These are phyloP conservation scores for Thripadectes ignobilis DNA, from an alignment of 2,797 vertebrate genomes.

Conservation along the genomic window DNA sequence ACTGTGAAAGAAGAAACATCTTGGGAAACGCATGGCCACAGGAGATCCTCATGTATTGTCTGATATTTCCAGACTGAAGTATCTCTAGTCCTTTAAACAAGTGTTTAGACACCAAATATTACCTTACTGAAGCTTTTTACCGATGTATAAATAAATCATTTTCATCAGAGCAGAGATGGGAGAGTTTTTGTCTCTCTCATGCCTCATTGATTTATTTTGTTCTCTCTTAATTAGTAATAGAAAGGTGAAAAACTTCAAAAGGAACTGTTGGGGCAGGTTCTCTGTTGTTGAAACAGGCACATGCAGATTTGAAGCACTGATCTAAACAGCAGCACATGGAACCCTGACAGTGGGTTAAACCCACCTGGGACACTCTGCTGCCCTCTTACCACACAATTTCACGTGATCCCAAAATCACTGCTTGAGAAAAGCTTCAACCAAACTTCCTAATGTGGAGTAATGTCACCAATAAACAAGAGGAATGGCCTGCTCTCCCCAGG, in stretches of 20 bases:
- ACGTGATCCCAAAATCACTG: background rate
- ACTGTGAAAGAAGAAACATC: accelerated
- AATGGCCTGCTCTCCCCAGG: accelerated
- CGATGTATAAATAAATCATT: background rate
- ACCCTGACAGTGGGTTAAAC: background rate
- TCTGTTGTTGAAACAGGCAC: background rate
- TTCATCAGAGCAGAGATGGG: background rate
- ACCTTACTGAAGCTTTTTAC: background rate
- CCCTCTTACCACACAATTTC: background rate
- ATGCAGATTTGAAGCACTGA: background rate
- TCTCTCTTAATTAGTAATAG: background rate
- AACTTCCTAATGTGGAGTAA: background rate
- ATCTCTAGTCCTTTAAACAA: background rate
- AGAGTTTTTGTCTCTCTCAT: background rate
- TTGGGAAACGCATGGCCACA: background rate
- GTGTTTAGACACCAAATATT: background rate
- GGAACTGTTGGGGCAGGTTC: background rate
- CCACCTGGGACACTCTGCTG: background rate
- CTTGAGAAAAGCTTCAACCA: background rate
- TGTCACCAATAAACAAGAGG: background rate
- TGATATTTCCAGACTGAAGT: background rate
- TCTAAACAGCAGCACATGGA: background rate
- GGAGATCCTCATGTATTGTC: background rate
- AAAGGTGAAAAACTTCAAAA: background rate
- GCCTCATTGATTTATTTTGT: background rate